Evolutionary conservation across 2,797 vertebrate species (phyloP).

Genomic region (Allobates femoralis): DNA sequence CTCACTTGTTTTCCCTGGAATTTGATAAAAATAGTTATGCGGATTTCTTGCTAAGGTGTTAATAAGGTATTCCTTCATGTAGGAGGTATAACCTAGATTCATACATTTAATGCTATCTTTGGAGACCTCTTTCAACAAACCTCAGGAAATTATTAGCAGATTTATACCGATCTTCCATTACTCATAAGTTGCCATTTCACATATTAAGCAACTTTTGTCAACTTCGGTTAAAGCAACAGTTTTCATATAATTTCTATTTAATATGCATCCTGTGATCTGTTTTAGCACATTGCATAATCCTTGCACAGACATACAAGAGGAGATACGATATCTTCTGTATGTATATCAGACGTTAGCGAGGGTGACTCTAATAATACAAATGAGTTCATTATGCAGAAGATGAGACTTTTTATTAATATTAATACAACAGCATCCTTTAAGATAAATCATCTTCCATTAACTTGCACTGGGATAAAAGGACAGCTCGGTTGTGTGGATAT

Average conservation of each 20-base stretch:
- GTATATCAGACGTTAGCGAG: slow-evolving; percentile 12
- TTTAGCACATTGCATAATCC: not conserved
- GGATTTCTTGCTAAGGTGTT: slow-evolving; percentile 26
- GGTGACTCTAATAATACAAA: slow-evolving; percentile 27
- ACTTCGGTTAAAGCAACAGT: not conserved
- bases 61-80: slow-evolving; percentile 21
- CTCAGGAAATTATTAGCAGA: slow-evolving; percentile 21
- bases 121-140: not conserved
- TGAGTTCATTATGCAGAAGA: slow-evolving; percentile 50
- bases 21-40: slow-evolving; percentile 35
- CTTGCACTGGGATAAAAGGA: slow-evolving; percentile 7
- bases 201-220: slow-evolving; percentile 4
- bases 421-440: slow-evolving; percentile 18
- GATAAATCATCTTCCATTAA: slow-evolving; percentile 29
- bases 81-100: slow-evolving; percentile 38
- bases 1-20: not conserved
- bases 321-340: not conserved
- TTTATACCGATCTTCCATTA: not conserved
- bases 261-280: slow-evolving; percentile 12
- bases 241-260: slow-evolving; percentile 37
- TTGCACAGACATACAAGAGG: not conserved
- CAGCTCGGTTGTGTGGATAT: not conserved
- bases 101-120: slow-evolving; percentile 22
- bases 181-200: not conserved
- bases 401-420: slow-evolving; percentile 45